These are phyloP conservation scores for Drosophila neocordata DNA, from an alignment of 1,140 invertebrate species.

Conservation along the genomic window DNA sequence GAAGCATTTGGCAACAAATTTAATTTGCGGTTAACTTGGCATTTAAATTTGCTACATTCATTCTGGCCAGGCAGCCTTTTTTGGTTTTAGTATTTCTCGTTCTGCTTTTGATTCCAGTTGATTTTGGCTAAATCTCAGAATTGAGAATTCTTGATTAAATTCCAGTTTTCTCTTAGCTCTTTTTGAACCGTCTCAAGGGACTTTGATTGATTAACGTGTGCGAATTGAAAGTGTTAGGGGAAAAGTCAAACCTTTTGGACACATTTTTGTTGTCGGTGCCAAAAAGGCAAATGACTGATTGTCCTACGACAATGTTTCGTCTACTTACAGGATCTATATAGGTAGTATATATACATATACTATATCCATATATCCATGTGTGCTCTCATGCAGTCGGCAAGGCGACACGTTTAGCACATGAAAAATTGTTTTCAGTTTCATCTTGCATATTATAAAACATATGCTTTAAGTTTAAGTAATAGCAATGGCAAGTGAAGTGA, in stretches of 20 bases:
- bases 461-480: slow-evolving; percentile 57
- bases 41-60: slow-evolving; percentile 44
- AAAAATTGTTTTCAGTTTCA: slow-evolving; percentile 41
- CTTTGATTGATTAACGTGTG: slow-evolving; percentile 73
- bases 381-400: slow-evolving; percentile 28
- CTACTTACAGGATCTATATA: slow-evolving; percentile 12
- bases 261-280: slow-evolving; percentile 32
- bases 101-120: background rate
- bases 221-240: slow-evolving; percentile 50
- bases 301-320: slow-evolving; percentile 41
- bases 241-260: slow-evolving; percentile 68
- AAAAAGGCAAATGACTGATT: slow-evolving; percentile 68
- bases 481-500: slow-evolving; percentile 47
- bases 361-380: background rate
- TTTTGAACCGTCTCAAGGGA: slow-evolving; percentile 1
- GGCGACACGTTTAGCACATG: slow-evolving; percentile 55
- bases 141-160: slow-evolving; percentile 59
- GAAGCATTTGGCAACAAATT: slow-evolving; percentile 62
- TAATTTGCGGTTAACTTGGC: slow-evolving; percentile 63
- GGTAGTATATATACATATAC: background rate
- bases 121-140: slow-evolving; percentile 53
- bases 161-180: slow-evolving; percentile 20
- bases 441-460: slow-evolving; percentile 54
- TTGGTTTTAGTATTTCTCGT: background rate
- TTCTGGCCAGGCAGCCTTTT: background rate